Base-by-base conservation (phyloP, 2,888 invertebrate species). In the Macrophya alboannulata region DNA sequence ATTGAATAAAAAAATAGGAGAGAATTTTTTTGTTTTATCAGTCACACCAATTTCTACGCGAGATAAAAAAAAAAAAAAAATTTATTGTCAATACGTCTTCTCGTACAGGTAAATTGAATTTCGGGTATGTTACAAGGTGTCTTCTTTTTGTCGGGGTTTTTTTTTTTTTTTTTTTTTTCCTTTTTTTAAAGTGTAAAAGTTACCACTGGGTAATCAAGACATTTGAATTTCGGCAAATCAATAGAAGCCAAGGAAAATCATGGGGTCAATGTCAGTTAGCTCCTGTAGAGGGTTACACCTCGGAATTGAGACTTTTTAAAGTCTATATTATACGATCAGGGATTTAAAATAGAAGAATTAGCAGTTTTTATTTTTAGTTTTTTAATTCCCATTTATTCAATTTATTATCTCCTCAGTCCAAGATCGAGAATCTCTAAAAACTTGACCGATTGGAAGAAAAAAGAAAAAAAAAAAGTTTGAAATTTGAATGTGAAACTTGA, bases 171-270 rank as follows among this genome's bases (percentile, higher is more conserved):
- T 12, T 40, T 21, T 40, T 1, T 72, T 72, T 8, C 31, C 10
- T 40, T 45, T n/a, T 72, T 21, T 37, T 37, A 12, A 68, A 68
- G 37, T 68, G 68, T 37, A 31, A 51, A 77, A 51, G 51, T 31
- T 40, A 12, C 37, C 40, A 8, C n/a, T 55, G 31, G 79, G 55
- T 77, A 51, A 77, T 51, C 55, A 55, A 48, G 77, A 55, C 62
- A 81, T 83, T 68, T 68, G 48, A 45, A 83, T 83, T 83, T 68
- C 82, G 82, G 82, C 48, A 68, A 83, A 83, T 83, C 82, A 48
- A 83, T 83, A 83, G 82, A 83, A 83, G 82, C 82, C 82, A 12
- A 62, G 8, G 21, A 83, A 83, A 83, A 68, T 83, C 82, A 83
- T 83, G 82, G 82, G 82, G 82, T 83, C 82, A 83, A 72, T 74